phyloP scores from a whole-genome alignment of 1,140 invertebrate species.

The Aethina tumida region DNA sequence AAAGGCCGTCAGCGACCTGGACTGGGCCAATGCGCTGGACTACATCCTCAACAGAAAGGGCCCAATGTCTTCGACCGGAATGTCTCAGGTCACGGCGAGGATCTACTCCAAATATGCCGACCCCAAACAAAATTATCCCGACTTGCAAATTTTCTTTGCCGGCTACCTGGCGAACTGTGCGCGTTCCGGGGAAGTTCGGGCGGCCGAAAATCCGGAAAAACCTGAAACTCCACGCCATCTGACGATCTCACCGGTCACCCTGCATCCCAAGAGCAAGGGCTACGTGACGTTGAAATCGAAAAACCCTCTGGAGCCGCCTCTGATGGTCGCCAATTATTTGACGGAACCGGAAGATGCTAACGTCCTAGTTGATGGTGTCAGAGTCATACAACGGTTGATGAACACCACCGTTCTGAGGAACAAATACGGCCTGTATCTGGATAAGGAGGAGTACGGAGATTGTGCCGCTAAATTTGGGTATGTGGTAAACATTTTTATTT shows the following conservation, averaged over 20 bases:
- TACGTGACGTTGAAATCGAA: conserved; percentile 44
- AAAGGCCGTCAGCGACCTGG: conserved; percentile 47
- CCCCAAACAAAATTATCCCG: conserved; percentile 42
- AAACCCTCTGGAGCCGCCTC: conserved; percentile 69
- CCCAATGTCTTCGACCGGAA: conserved; percentile 47
- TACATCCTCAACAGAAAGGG: conserved; percentile 50
- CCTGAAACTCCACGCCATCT: conserved; percentile 38
- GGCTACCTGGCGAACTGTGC: conserved; percentile 55
- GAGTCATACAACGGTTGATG: conserved; percentile 49
- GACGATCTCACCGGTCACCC: conserved; percentile 56
- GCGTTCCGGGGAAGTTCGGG: conserved; percentile 40
- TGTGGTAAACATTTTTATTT: too few relatives aligned
- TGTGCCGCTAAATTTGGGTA: conserved; percentile 37
- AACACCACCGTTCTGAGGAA: conserved; percentile 58
- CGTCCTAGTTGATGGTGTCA: conserved; percentile 59
- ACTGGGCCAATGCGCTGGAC: conserved; percentile 47
- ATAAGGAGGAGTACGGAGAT: conserved; percentile 27
- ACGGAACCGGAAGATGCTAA: conserved; percentile 64
- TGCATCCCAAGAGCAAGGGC: conserved; percentile 75
- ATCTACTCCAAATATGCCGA: conserved; percentile 48
- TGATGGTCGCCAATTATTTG: conserved; percentile 80
- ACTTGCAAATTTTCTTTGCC: conserved; percentile 58
- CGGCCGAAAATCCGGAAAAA: conserved; percentile 33
- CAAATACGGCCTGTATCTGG: conserved; percentile 56
- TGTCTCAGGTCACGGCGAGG: conserved; percentile 47